Evolutionary conservation across 2,113 vertebrate genomes (phyloP), one percentile per base, ranked within the genome.

Genomic region (Tenebrosternarchus preto): DNA sequence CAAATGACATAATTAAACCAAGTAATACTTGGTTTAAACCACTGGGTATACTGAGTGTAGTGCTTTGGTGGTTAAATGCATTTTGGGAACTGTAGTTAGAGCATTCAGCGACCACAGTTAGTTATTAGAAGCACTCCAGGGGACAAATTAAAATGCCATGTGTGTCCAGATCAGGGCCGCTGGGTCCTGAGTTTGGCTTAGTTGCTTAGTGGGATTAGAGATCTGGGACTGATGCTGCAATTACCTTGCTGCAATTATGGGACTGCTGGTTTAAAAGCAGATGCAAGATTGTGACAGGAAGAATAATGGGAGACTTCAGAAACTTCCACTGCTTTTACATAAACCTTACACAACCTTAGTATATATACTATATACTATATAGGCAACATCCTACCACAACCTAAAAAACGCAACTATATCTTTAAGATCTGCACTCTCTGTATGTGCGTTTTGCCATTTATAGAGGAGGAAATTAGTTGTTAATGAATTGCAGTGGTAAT

Each of bases 361-460:
- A n/a, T n/a, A n/a, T n/a, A n/a, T n/a, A n/a, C n/a, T n/a, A n/a
- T n/a, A n/a, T n/a, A n/a, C 6, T 4, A 36, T 2, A 36, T 6
- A 36, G 33, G 2, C 33, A 36, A 36, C 33, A 36, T 36, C 33
- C 6, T 2, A 36, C 33, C 33, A 36, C 33, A 36, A 36, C 33
- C 33, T 36, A 4, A 6, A 4, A 50, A 59, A 43, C 50, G 17
- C 24, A 22, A 39, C 50, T 69, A 63, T 72, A 55, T 53, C 8
- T 69, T 76, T 76, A 1, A n/a, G n/a, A 43, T 53, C 57, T 60
- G 15, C 56, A 60, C 31, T 57, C 27, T 25, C 12, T 60, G n/a
- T n/a, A n/a, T n/a, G 29, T 43, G 57, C 57, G 9, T 60, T 22
- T 22, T 31, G 15, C 71, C 29, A 57, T 73, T 73, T 75, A 75